A percentile compares a stretch with the other conserved stretches of the same genome.
Evolutionary conservation across 2,113 vertebrate species (phyloP).

Genomic region (Symphodus melops): DNA sequence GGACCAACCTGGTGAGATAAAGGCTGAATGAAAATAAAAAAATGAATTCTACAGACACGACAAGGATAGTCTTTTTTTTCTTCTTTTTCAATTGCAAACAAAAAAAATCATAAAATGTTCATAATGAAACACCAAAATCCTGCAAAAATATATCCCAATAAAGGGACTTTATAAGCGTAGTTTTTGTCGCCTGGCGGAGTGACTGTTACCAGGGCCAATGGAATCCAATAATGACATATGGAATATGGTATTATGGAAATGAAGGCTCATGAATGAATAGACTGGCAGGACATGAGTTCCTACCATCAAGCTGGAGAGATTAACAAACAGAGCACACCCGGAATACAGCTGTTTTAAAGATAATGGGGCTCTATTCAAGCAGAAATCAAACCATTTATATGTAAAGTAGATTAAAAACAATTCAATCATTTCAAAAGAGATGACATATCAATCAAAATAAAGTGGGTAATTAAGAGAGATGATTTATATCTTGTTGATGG

Average conservation of each 20-base stretch:
- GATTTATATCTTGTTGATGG: no score
- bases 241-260: constrained; percentile 55
- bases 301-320: constrained; percentile 6
- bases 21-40: no score
- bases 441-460: no score
- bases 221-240: constrained; percentile 31
- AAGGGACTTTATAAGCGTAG: not conserved
- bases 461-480: no score
- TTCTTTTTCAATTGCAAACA: no score
- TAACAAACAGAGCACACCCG: not conserved
- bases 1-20: no score
- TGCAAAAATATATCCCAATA: no score
- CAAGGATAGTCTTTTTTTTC: no score
- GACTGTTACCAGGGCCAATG: constrained; percentile 52
- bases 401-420: not conserved
- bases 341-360: constrained; percentile 11
- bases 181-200: constrained; percentile 14
- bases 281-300: not conserved
- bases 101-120: no score
- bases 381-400: no score
- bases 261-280: constrained; percentile 26
- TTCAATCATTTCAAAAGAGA: not conserved
- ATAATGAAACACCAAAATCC: no score
- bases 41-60: no score
- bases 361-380: constrained; percentile 19